Evolutionary conservation across 2,113 vertebrate species (phyloP).

Genomic region (Romanogobio albipinnatus): DNA sequence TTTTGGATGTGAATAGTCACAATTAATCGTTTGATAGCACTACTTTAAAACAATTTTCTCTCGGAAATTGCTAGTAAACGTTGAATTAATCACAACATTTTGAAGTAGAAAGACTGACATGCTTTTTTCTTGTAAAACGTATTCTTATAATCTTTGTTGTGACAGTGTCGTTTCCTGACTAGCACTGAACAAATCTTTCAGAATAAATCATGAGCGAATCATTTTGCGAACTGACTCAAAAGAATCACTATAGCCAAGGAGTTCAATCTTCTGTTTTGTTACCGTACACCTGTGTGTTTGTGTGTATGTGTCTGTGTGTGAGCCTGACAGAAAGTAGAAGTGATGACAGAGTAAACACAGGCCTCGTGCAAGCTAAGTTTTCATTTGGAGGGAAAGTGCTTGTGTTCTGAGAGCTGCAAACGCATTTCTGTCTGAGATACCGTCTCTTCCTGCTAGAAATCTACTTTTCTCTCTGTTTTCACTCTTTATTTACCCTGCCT

Average conservation of each 20-base stretch:
- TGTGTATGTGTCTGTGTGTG: neutral
- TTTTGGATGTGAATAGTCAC: no score
- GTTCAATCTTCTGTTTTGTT: no score
- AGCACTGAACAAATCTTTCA: neutral
- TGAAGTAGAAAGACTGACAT: no score
- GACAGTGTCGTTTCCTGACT: neutral
- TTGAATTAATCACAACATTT: no score
- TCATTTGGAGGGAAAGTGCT: neutral
- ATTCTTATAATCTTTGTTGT: no score
- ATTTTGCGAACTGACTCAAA: neutral
- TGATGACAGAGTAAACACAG: constrained; percentile 19
- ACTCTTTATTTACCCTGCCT: neutral
- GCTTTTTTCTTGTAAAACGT: no score
- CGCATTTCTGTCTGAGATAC: neutral
- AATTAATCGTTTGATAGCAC: no score
- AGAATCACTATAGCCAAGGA: no score
- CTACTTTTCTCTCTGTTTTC: constrained; percentile 18
- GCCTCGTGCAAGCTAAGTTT: neutral
- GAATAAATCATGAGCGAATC: neutral
- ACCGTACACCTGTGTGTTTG: neutral
- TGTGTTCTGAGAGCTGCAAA: constrained; percentile 11
- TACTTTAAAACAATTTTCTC: no score
- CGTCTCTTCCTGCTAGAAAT: constrained; percentile 7
- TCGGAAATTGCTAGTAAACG: no score
- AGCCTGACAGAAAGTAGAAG: neutral